Evolutionary conservation across 2,797 vertebrate genomes (phyloP).

Genomic region (Myoxocephalus aenaeus): DNA sequence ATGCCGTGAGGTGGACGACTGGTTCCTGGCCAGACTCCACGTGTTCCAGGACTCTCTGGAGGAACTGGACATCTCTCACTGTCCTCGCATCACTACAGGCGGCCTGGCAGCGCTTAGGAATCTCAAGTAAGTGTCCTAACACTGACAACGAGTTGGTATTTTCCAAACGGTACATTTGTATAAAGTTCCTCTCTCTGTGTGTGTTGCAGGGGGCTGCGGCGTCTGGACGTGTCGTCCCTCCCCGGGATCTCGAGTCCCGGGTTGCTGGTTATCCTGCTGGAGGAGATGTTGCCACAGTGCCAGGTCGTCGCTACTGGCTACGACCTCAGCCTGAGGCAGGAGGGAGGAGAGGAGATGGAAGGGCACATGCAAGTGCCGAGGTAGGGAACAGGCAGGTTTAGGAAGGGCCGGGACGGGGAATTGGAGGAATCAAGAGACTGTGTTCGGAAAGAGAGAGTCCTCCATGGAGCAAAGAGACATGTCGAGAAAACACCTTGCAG

Average conservation of each 20-base stretch:
- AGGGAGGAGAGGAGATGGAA: neutral
- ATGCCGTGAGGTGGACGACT: conserved; percentile 89
- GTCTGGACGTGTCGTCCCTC: conserved; percentile 86
- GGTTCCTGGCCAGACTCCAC: conserved; percentile 87
- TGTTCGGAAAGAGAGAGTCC: neutral
- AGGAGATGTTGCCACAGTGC: conserved; percentile 91
- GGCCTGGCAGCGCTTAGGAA: conserved; percentile 89
- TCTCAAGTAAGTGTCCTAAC: conserved; percentile 76
- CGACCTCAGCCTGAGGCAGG: conserved; percentile 52
- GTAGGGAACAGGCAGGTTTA: neutral
- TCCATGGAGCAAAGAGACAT: neutral
- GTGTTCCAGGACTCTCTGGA: conserved; percentile 81
- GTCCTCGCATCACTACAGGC: conserved; percentile 83
- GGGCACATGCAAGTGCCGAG: conserved; percentile 16
- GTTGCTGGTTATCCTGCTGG: conserved; percentile 86
- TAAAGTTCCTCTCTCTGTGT: neutral
- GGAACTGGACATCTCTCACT: conserved; percentile 88
- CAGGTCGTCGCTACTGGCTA: conserved; percentile 78
- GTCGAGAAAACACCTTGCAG: neutral
- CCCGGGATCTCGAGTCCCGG: conserved; percentile 78
- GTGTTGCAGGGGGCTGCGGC: conserved; percentile 81
- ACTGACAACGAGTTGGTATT: neutral
- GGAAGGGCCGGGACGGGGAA: neutral
- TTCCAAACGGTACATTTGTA: neutral
- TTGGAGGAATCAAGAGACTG: neutral